Evolutionary conservation across 2,113 vertebrate genomes (phyloP).

Genomic region (Petaurus breviceps): DNA sequence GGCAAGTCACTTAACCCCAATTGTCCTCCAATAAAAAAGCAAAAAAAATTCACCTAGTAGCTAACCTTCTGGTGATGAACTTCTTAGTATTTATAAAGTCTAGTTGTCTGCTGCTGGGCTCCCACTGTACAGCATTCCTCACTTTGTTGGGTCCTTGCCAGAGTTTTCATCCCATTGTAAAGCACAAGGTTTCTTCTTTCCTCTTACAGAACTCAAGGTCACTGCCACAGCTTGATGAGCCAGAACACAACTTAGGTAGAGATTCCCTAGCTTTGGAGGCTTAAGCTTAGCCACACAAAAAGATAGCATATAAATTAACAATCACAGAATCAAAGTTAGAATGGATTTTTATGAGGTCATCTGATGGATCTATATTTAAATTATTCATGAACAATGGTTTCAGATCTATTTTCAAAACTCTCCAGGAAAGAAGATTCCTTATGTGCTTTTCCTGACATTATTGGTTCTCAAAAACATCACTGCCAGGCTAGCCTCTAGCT

Average conservation of each 20-base stretch:
- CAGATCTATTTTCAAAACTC: slow-evolving; percentile 12
- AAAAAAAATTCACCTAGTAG: background rate
- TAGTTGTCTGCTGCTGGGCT: background rate
- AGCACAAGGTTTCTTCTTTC: background rate
- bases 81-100: background rate
- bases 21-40: too few relatives aligned
- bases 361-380: background rate
- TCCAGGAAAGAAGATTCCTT: background rate
- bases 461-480: background rate
- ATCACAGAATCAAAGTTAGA: slow-evolving; percentile 19
- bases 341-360: slow-evolving; percentile 12
- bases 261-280: background rate
- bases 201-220: background rate
- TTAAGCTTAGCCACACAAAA: background rate
- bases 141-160: background rate
- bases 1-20: too few relatives aligned
- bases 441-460: too few relatives aligned
- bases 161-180: background rate
- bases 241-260: background rate
- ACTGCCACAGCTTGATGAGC: background rate
- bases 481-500: background rate
- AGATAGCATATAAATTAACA: background rate
- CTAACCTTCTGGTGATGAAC: background rate
- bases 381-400: background rate
- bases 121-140: background rate